Evolutionary conservation across 2,888 invertebrate genomes (phyloP), one percentile per base, ranked within the genome.

Genomic region (Strigamia crassipes): DNA sequence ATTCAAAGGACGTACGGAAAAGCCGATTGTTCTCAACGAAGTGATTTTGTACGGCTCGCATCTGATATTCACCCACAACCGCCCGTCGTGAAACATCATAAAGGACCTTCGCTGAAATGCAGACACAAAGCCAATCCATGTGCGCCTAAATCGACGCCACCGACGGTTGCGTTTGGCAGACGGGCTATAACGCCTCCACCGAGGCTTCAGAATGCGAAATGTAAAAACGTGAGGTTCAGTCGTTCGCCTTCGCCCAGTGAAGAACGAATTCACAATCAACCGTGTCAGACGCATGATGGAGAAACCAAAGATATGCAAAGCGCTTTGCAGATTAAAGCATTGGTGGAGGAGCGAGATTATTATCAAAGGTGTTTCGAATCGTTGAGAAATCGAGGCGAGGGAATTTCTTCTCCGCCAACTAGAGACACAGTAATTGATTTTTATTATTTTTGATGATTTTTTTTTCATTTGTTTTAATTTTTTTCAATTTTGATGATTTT

Each of bases 111-210:
- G 13, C 3, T 1, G 0, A 73, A 73, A 73, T 13, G 31, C 27
- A 27, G 27, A n/a, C 73, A 73, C 27, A 73, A 73, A 73, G 23
- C 8, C n/a, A 61, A 61, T 12, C 21, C 18, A 1, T 12, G 18
- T 1, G 10, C 23, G 10, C 1, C 61, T 10, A 61, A 61, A 61
- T 61, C 21, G 12, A 2, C 5, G 13, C 79, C 18, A 23, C 31
- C 80, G 21, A 46, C 13, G 15, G 31, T 51, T 5, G 80, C 51
- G 21, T 51, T 51, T n/a, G 51, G 51, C 0, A 42, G 80, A 23
- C 51, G 80, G 51, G 80, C 80, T 6, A 51, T 80, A 10, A 80
- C 80, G 12, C 80, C 80, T 18, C 80, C 80, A n/a, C 80, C 80
- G 21, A n/a, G 80, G 15, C 51, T 80, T 4, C 13, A 51, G 13